Base-by-base conservation (phyloP, 2,113 vertebrate genomes). In the Boulengeromyrus knoepffleri region DNA sequence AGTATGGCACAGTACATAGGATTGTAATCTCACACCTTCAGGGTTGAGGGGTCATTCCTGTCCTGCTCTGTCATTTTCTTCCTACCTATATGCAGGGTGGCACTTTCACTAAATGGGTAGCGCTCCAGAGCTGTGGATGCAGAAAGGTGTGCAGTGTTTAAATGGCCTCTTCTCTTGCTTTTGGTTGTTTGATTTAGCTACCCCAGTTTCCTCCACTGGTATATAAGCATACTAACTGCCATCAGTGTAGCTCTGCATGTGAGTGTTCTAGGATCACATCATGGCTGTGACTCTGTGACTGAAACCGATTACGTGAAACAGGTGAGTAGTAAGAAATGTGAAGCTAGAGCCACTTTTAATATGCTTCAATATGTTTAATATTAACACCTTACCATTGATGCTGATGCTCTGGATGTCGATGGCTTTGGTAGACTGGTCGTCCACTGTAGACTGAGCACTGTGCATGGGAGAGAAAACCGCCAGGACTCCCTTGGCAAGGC, bases 401-500 rank as follows among this genome's bases (percentile, higher is more conserved):
- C 58, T 97, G 91, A 96, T 94, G 88, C 96, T 97, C 91, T 98
- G 97, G 94, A 98, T 96, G 91, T 98, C 97, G 91, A 98, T 97
- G 90, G 97, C 97, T 93, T 96, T 97, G 0, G 97, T 98, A 90
- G 97, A 97, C 91, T 97, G 97, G 17, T 98, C 97, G 90, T 98
- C 97, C 2, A 95, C 93, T 1, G 96, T 46, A 88, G 96, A 97
- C 90, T 95, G 95, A 74, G 95, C 93, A 77, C 91, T 95, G 94
- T 96, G 96, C 90, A 96, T 94, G 3, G 97, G 97, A 52, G 97
- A 97, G 0, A 99, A 98, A 88, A 98, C 96, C 94, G 98, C 98
- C 92, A 99, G 94, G n/a, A 99, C 94, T 0, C 99, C 98, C 95
- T 99, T 99, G 92, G 98, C 99, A 91, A 99, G 96, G 87, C 98